Conservation (phyloP, 2,888 invertebrate genomes). For the Limenitis camilla region DNA sequence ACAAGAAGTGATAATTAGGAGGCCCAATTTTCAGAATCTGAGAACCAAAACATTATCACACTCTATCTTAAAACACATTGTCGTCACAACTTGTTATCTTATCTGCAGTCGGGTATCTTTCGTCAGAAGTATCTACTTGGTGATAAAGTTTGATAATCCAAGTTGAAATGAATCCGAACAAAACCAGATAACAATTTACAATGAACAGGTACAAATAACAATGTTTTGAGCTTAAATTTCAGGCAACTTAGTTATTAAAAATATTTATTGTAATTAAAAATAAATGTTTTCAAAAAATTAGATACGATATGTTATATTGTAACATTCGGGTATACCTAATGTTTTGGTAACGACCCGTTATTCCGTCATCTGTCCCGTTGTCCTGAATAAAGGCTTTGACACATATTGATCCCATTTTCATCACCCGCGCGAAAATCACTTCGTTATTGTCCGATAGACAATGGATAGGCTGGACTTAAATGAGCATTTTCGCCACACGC, state of each 20-base stretch:
- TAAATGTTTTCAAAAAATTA: no score
- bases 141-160: conserved; percentile 51
- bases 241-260: neutral
- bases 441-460: no score
- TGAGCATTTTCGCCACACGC: no score
- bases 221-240: neutral
- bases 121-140: conserved; percentile 37
- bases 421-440: no score
- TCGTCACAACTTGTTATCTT: conserved; percentile 54
- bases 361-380: no score
- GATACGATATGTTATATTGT: no score
- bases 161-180: conserved; percentile 43
- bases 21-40: conserved; percentile 2
- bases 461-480: no score
- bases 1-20: neutral
- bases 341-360: no score
- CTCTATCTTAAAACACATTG: conserved; percentile 42
- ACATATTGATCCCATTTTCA: no score
- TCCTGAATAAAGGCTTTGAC: no score
- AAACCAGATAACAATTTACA: conserved; percentile 1
- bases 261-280: neutral
- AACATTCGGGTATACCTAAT: no score
- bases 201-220: no score
- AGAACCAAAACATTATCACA: conserved; percentile 18
- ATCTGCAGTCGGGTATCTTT: conserved; percentile 54